These are phyloP conservation scores for Etheostoma spectabile DNA, from an alignment of 2,113 vertebrate species.

Conservation along the genomic window DNA sequence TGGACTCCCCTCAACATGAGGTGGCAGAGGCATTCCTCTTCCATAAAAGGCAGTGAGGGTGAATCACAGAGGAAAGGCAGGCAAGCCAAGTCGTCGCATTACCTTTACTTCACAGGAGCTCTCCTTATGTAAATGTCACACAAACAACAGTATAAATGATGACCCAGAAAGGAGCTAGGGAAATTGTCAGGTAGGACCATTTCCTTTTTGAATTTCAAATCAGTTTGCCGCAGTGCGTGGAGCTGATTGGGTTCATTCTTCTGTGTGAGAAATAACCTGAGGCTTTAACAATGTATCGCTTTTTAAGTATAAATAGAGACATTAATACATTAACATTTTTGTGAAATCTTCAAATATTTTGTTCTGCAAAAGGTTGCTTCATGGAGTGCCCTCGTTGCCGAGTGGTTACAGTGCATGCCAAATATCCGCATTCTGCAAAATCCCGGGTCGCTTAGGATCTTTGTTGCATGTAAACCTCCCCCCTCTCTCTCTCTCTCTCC, in stretches of 20 bases:
- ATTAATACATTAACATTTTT: not conserved
- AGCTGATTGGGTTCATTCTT: slow-evolving; percentile 12
- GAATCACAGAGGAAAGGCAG: slow-evolving; percentile 17
- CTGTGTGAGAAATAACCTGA: not conserved
- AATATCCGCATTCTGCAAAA: too few species aligned
- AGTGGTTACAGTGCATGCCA: too few species aligned
- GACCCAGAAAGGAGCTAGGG: not conserved
- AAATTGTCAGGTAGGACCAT: not conserved
- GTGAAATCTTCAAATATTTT: not conserved
- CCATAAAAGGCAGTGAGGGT: slow-evolving; percentile 49
- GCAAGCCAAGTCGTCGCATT: not conserved
- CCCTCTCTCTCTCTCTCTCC: too few species aligned
- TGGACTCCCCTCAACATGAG: slow-evolving; percentile 5
- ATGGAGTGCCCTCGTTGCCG: too few species aligned
- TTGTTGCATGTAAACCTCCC: too few species aligned
- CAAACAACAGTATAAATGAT: not conserved
- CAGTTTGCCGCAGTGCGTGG: not conserved
- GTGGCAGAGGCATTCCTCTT: slow-evolving; percentile 39
- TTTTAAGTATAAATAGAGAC: not conserved
- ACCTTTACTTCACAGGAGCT: slow-evolving; percentile 3
- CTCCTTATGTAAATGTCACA: not conserved
- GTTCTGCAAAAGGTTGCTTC: not conserved
- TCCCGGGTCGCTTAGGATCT: too few species aligned
- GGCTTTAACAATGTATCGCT: not conserved
- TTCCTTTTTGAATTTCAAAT: not conserved